These are phyloP conservation scores for Margaritifera margaritifera DNA, from an alignment of 2,888 invertebrate species.

Conservation along the genomic window DNA sequence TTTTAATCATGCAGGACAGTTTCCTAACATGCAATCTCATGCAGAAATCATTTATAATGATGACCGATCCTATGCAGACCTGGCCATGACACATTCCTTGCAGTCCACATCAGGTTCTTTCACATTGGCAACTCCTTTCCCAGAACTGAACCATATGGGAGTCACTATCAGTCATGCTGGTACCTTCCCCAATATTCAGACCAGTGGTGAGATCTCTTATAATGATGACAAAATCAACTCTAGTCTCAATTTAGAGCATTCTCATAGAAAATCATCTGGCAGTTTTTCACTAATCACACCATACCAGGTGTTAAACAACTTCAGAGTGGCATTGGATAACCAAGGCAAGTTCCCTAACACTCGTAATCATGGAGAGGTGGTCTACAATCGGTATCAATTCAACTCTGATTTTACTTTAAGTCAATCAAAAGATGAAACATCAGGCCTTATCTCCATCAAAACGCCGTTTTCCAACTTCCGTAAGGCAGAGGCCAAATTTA, in stretches of 20 bases:
- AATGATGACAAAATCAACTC: conserved; percentile 10
- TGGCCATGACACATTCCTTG: conserved; percentile 24
- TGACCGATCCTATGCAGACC: conserved; percentile 21
- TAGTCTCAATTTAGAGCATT: conserved; percentile 7
- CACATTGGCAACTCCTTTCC: conserved; percentile 35
- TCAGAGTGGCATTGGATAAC: too few species aligned
- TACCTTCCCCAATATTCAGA: conserved; percentile 4
- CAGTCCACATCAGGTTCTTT: conserved; percentile 22
- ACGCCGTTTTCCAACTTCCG: too few species aligned
- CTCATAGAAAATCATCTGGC: not conserved
- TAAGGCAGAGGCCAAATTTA: too few species aligned
- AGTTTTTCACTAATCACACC: conserved; percentile 11
- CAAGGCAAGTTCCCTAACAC: conserved; percentile 28
- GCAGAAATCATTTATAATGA: conserved; percentile 36
- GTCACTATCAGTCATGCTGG: conserved; percentile 7
- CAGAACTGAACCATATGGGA: conserved; percentile 4
- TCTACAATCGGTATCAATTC: conserved; percentile 30
- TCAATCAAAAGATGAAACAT: conserved; percentile 8
- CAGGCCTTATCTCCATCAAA: too few species aligned
- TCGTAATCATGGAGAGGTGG: conserved; percentile 29
- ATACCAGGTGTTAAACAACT: too few species aligned
- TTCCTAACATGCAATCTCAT: conserved; percentile 31
- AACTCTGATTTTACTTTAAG: conserved; percentile 25
- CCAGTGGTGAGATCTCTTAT: conserved; percentile 10
- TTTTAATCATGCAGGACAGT: conserved; percentile 32